A percentile compares a stretch with the other conserved stretches of the same genome.
Conservation (phyloP, 2,113 vertebrate species). For the Sapayoa aenigma region DNA sequence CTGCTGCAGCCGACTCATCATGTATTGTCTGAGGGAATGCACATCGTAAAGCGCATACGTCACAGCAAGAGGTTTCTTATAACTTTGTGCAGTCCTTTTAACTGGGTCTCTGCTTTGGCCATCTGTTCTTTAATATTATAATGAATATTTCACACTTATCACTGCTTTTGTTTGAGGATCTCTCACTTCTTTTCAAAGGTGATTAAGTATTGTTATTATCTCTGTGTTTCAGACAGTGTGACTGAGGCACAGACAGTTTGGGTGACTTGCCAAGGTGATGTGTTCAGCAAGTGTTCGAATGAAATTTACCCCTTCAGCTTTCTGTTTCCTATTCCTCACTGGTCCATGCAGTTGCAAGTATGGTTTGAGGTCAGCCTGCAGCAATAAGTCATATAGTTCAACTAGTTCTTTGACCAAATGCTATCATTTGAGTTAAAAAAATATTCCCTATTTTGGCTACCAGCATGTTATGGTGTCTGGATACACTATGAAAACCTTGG, state of each 20-base stretch:
- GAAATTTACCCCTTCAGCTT: background rate
- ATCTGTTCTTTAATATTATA: constrained; percentile 63
- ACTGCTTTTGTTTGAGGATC: constrained; percentile 35
- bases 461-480: background rate
- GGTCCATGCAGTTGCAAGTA: background rate
- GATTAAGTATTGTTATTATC: constrained; percentile 47
- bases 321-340: background rate
- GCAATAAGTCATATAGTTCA: background rate
- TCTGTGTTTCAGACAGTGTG: constrained; percentile 22
- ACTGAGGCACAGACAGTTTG: constrained; percentile 30
- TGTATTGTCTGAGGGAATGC: constrained; percentile 45
- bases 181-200: constrained; percentile 35
- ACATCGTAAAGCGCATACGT: constrained; percentile 39
- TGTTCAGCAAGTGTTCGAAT: background rate
- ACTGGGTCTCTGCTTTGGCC: constrained; percentile 46
- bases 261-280: constrained; percentile 19
- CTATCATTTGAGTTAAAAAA: background rate
- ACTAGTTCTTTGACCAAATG: constrained; percentile 42
- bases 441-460: constrained; percentile 42
- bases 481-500: background rate
- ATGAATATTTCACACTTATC: constrained; percentile 49
- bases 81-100: constrained; percentile 48
- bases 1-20: constrained; percentile 40
- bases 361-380: background rate
- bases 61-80: constrained; percentile 52